Percentiles rank a stretch among this genome's conserved stretches.
These are phyloP conservation scores for Calycopis cecrops DNA, from an alignment of 1,140 invertebrate species.

Conservation along the genomic window DNA sequence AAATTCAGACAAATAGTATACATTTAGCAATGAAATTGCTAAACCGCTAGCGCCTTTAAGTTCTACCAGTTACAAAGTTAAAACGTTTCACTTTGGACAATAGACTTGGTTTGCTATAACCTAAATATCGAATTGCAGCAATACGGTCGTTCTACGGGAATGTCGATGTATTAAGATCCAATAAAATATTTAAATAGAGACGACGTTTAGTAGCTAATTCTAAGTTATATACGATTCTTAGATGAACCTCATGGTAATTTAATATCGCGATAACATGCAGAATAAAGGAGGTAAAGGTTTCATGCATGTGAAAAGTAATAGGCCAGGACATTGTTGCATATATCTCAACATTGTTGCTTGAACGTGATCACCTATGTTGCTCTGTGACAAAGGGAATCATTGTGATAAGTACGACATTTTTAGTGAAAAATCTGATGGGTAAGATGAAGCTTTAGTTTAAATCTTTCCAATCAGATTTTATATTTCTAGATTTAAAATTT, in stretches of 20 bases:
- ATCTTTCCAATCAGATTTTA: no score
- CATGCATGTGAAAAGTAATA: no score
- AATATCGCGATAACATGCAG: neutral
- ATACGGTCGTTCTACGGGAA: slow-evolving; percentile 50
- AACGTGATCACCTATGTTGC: no score
- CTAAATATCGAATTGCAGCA: slow-evolving; percentile 69
- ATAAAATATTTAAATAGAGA: slow-evolving; percentile 37
- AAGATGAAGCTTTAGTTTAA: no score
- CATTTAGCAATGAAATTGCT: neutral
- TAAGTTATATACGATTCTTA: neutral
- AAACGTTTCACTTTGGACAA: slow-evolving; percentile 70
- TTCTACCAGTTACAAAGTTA: slow-evolving; percentile 41
- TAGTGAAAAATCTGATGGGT: no score
- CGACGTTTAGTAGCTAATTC: slow-evolving; percentile 2
- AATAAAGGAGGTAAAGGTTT: no score
- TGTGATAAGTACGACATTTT: no score
- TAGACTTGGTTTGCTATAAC: slow-evolving; percentile 69
- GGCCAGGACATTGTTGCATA: no score
- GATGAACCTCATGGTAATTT: neutral
- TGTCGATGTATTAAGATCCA: slow-evolving; percentile 51
- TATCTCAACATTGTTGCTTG: no score
- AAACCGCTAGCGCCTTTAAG: slow-evolving; percentile 20
- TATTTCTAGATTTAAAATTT: no score
- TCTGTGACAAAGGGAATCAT: no score
- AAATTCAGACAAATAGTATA: no score